Conservation (phyloP, 1,140 invertebrate genomes). For the Diabrotica virgifera region DNA sequence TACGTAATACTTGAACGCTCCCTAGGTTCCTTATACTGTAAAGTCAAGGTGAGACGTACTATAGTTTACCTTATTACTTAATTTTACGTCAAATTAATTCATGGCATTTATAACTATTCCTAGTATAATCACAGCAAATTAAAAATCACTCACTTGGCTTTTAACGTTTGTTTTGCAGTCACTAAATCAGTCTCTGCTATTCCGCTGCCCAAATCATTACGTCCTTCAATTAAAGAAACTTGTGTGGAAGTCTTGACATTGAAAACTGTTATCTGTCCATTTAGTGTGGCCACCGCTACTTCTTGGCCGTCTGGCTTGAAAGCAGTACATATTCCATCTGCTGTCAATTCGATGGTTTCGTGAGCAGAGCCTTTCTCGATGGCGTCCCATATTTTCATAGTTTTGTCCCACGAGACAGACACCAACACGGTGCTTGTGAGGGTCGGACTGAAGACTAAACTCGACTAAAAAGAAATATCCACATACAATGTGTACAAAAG, state of each 20-base stretch:
- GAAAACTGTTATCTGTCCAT: slow-evolving; percentile 87
- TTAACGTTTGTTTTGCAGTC: slow-evolving; percentile 78
- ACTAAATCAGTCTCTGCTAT: slow-evolving; percentile 80
- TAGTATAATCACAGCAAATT: not conserved
- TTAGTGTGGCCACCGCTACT: slow-evolving; percentile 86
- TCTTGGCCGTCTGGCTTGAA: slow-evolving; percentile 88
- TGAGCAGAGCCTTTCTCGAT: slow-evolving; percentile 77
- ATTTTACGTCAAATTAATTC: too few species aligned
- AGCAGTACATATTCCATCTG: slow-evolving; percentile 81
- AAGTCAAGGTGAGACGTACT: too few species aligned
- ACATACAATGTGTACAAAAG: not conserved
- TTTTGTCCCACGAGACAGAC: slow-evolving; percentile 93
- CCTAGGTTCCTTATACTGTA: too few species aligned
- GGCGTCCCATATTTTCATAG: slow-evolving; percentile 87
- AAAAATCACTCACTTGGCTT: slow-evolving; percentile 71
- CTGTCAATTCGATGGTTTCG: slow-evolving; percentile 74
- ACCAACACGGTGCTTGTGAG: slow-evolving; percentile 70
- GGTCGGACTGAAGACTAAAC: slow-evolving; percentile 74
- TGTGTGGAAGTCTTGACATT: slow-evolving; percentile 69
- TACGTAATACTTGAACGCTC: too few species aligned
- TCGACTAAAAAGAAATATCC: slow-evolving; percentile 28
- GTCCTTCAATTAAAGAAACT: slow-evolving; percentile 78
- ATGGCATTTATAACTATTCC: too few species aligned
- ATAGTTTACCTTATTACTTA: too few species aligned
- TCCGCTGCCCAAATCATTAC: slow-evolving; percentile 82